Conservation (phyloP, 2,797 vertebrate genomes). For the Florisuga fusca region DNA sequence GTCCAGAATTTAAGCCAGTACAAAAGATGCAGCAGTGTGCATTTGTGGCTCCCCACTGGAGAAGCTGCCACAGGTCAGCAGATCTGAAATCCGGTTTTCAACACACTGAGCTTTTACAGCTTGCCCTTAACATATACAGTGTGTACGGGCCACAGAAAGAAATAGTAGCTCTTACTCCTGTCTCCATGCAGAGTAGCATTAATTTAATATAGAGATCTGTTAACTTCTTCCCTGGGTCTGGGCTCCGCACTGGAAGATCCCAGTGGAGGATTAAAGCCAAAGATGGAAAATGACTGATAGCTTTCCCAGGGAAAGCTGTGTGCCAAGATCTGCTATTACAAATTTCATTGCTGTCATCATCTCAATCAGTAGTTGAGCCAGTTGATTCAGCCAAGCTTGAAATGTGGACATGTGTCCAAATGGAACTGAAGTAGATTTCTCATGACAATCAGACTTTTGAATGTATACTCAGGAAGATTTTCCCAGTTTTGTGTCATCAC, state of each 20-base stretch:
- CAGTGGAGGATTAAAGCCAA: conserved; percentile 55
- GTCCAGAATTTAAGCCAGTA: conserved; percentile 34
- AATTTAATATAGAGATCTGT: not conserved
- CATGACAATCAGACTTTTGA: conserved; percentile 16
- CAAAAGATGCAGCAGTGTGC: conserved; percentile 30
- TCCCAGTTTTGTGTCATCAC: not conserved
- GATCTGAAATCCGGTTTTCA: conserved; percentile 44
- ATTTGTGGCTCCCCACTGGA: conserved; percentile 38
- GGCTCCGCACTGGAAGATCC: conserved; percentile 25
- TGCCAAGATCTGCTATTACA: conserved; percentile 46
- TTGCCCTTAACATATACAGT: conserved; percentile 24
- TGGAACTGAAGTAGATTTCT: conserved; percentile 15
- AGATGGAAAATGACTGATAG: conserved; percentile 20
- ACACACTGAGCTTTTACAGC: conserved; percentile 7
- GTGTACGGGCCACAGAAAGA: not conserved
- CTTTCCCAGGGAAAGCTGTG: conserved; percentile 29
- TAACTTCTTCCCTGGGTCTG: conserved; percentile 30
- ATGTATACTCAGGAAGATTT: not conserved
- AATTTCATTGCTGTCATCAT: conserved; percentile 67
- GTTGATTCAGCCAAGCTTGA: conserved; percentile 58
- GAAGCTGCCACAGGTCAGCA: conserved; percentile 53
- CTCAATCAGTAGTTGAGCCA: conserved; percentile 38
- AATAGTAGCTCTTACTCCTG: not conserved
- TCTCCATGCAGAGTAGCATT: not conserved
- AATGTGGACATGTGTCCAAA: not conserved